Percentiles rank a stretch among this genome's conserved stretches.
Evolutionary conservation across 2,888 invertebrate genomes (phyloP).

Genomic region (Coleophora flavipennella): DNA sequence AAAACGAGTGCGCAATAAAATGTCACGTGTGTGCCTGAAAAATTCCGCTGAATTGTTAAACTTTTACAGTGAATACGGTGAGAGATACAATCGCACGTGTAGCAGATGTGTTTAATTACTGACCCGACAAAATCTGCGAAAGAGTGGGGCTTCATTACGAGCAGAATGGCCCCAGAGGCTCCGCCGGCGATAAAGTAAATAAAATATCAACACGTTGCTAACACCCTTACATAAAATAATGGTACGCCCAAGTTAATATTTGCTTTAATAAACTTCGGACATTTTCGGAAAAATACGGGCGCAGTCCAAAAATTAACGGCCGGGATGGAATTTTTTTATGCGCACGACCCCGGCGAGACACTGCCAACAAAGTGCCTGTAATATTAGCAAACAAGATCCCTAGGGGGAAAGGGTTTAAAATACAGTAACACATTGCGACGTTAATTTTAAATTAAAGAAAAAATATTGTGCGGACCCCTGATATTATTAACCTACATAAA

Average conservation of each 20-base stretch:
- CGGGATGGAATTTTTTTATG: conserved; percentile 44
- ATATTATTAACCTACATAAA: conserved; percentile 40
- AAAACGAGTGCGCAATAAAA: conserved; percentile 38
- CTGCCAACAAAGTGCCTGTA: conserved; percentile 21
- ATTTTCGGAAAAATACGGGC: conserved; percentile 47
- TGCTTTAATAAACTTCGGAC: conserved; percentile 54
- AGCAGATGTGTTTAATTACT: conserved; percentile 68
- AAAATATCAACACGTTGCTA: conserved; percentile 62
- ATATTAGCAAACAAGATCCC: conserved; percentile 46
- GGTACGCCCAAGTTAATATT: conserved; percentile 49
- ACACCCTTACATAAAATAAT: conserved; percentile 46
- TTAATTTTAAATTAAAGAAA: conserved; percentile 54
- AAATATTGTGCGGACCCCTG: conserved; percentile 30
- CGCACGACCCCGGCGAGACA: conserved; percentile 20
- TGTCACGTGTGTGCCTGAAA: conserved; percentile 32
- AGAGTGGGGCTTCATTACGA: conserved; percentile 57
- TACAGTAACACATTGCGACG: conserved; percentile 44
- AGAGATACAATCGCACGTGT: conserved; percentile 49
- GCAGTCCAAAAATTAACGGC: conserved; percentile 50
- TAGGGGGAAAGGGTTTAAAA: conserved; percentile 39
- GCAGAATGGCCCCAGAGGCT: conserved; percentile 39
- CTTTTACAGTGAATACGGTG: conserved; percentile 34
- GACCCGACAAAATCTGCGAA: conserved; percentile 57
- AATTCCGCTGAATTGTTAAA: conserved; percentile 35
- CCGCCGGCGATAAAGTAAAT: conserved; percentile 53